Percentiles rank a stretch among this genome's conserved stretches.
phyloP scores from a whole-genome alignment of 37 sponge, comb jelly and placozoan genomes.

The Petrosia ficiformis region DNA sequence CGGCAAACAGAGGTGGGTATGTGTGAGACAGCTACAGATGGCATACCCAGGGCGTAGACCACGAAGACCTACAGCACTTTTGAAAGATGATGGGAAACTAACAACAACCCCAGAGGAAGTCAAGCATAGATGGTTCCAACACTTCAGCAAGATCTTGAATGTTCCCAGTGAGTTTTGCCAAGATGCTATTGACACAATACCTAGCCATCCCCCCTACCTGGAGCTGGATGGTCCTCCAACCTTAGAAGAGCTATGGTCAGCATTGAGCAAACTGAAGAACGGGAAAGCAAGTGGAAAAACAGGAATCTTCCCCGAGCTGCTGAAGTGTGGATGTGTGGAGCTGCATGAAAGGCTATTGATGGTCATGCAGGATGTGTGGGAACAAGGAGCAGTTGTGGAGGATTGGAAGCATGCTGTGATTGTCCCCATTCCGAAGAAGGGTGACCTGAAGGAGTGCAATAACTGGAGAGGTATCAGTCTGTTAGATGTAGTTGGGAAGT shows the following conservation, averaged over 20 bases:
- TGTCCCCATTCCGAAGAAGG: too few species aligned
- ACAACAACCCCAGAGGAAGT: background rate
- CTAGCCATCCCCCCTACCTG: background rate
- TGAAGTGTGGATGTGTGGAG: background rate
- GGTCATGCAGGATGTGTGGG: constrained; percentile 30
- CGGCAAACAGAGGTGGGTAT: constrained; percentile 2
- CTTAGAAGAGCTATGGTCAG: background rate
- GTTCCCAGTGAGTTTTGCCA: background rate
- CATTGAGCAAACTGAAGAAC: too few species aligned
- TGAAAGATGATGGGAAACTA: background rate
- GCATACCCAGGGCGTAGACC: background rate
- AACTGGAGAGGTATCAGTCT: too few species aligned
- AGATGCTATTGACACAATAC: background rate
- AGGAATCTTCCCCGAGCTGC: constrained; percentile 4
- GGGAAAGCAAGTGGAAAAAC: too few species aligned
- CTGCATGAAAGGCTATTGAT: constrained; percentile 25
- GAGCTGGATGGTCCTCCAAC: constrained; percentile 1
- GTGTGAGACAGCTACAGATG: constrained; percentile 2
- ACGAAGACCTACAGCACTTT: background rate
- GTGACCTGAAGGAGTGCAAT: constrained; percentile 18
- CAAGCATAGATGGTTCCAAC: background rate
- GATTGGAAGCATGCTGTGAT: too few species aligned
- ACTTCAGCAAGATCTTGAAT: background rate
- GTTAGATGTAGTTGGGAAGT: background rate
- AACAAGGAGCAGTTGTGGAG: constrained; percentile 14